These are phyloP conservation scores for Malthinus flaveolus DNA, from an alignment of 2,888 invertebrate genomes.

Conservation along the genomic window DNA sequence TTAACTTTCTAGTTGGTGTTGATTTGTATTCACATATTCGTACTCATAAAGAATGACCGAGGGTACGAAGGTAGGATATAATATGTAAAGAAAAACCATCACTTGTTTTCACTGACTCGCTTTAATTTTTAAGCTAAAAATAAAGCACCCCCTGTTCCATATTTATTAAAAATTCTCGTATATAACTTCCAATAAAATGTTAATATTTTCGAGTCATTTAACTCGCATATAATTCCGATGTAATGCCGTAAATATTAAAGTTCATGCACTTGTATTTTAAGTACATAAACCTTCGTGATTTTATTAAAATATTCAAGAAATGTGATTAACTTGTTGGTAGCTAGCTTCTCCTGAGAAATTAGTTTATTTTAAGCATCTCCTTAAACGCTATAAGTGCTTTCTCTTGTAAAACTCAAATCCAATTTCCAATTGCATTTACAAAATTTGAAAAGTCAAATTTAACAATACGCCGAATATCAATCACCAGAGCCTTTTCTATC, in stretches of 20 bases:
- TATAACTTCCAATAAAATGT: too few relatives aligned
- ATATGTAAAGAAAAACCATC: too few relatives aligned
- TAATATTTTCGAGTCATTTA: background rate
- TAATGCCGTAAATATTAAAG: background rate
- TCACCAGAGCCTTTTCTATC: too few relatives aligned
- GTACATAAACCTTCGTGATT: background rate
- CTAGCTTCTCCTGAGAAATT: background rate
- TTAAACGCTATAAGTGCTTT: constrained; percentile 1
- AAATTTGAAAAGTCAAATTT: background rate
- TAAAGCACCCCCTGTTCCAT: too few relatives aligned
- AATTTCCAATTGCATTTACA: constrained; percentile 4
- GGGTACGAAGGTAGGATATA: too few relatives aligned
- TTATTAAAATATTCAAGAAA: constrained; percentile 8
- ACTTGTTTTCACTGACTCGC: too few relatives aligned
- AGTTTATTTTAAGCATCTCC: constrained; percentile 3
- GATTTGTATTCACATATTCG: too few relatives aligned
- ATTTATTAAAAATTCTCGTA: too few relatives aligned
- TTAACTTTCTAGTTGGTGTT: too few relatives aligned
- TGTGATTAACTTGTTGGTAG: constrained; percentile 6
- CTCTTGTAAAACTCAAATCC: background rate
- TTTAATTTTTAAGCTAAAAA: too few relatives aligned
- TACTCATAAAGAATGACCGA: too few relatives aligned
- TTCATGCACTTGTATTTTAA: background rate
- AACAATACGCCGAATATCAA: background rate
- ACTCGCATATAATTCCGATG: background rate